These are phyloP conservation scores for Melinopterus prodromus DNA, from an alignment of 2,888 invertebrate species.

Conservation along the genomic window DNA sequence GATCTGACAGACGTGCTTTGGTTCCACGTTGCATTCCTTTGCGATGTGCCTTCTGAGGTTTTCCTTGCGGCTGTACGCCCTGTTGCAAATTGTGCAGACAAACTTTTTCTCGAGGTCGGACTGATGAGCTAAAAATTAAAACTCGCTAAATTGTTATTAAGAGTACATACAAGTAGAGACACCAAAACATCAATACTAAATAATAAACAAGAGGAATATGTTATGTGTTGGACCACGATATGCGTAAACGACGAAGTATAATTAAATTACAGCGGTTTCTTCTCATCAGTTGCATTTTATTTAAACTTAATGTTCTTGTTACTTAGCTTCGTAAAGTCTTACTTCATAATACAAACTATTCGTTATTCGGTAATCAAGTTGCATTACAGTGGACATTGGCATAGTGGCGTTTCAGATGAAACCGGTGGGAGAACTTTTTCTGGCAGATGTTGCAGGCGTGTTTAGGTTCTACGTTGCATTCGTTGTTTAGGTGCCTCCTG, in stretches of 20 bases:
- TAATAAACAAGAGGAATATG: neutral
- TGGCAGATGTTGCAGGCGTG: slow-evolving; percentile 54
- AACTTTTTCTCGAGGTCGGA: slow-evolving; percentile 6
- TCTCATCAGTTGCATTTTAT: no score
- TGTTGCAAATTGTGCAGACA: slow-evolving; percentile 56
- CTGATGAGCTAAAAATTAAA: neutral
- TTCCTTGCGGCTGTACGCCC: slow-evolving; percentile 56
- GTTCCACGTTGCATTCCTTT: slow-evolving; percentile 46
- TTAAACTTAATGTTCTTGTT: no score
- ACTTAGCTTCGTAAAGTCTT: no score
- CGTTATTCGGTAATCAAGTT: neutral
- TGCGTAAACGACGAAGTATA: no score
- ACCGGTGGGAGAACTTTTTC: slow-evolving; percentile 60
- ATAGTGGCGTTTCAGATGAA: slow-evolving; percentile 27
- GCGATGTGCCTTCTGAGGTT: slow-evolving; percentile 43
- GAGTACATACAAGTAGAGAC: neutral
- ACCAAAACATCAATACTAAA: neutral
- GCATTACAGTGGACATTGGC: neutral
- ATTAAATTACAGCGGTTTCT: no score
- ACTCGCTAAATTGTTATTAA: neutral
- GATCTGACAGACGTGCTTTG: slow-evolving; percentile 53
- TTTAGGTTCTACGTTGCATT: slow-evolving; percentile 50
- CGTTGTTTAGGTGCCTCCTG: slow-evolving; percentile 27
- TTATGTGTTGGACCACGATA: no score
- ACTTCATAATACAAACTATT: no score